Evolutionary conservation across 2,888 invertebrate species (phyloP).

Genomic region (Xanthia icteritia): DNA sequence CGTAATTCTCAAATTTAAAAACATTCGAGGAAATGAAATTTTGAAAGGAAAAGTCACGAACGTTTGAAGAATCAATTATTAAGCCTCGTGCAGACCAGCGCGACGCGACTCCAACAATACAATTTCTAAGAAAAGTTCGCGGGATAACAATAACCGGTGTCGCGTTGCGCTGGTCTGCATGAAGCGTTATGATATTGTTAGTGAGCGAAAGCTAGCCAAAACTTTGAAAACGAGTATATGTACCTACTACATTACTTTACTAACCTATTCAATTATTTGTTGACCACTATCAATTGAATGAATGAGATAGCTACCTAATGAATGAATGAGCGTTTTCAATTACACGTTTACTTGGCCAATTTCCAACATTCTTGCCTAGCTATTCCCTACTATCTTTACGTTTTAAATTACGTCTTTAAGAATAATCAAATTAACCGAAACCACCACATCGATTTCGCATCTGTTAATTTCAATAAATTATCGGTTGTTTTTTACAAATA

Average conservation of each 20-base stretch:
- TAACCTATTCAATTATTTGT: not conserved
- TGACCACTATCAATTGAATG: not conserved
- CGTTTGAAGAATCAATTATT: not conserved
- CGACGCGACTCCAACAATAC: no score
- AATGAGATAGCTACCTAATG: not conserved
- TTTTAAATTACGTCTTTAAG: not conserved
- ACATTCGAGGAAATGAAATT: no score
- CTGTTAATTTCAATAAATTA: no score
- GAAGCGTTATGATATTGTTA: no score
- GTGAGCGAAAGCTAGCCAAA: not conserved
- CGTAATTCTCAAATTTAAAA: no score
- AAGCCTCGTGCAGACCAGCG: no score
- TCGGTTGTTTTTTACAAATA: no score
- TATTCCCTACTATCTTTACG: not conserved
- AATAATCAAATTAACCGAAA: not conserved
- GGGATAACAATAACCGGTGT: no score
- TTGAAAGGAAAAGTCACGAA: not conserved
- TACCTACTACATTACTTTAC: not conserved
- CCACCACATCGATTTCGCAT: no score
- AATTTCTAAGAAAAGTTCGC: no score
- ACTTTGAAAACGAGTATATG: not conserved
- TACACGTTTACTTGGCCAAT: not conserved
- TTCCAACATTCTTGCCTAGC: conserved; percentile 5
- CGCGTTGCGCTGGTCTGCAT: no score
- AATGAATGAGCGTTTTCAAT: not conserved